Base-by-base conservation (phyloP, 2,888 invertebrate genomes). In the Leptopterna dolabrata region DNA sequence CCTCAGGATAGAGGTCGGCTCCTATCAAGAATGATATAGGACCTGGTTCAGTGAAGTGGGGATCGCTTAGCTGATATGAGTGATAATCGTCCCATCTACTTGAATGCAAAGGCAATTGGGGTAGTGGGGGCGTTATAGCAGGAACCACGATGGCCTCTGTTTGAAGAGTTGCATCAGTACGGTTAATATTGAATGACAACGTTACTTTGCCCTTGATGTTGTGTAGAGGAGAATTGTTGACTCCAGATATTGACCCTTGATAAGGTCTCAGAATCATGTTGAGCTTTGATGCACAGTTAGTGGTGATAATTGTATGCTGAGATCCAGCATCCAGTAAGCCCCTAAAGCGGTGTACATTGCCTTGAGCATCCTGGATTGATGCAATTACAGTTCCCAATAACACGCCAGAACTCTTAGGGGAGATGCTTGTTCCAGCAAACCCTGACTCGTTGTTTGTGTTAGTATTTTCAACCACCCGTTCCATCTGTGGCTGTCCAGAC, bases 121-220 rank as follows among this genome's bases (percentile, higher is more conserved):
- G 78, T 13, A 45, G 45, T 9, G 41, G 41, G 4, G 78, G 78
- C 24, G 45, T 78, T 19, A 78, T 78, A 0, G 78, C 0, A 1
- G 78, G 78, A 41, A 78, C 78, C 19, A 78, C 78, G 1, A 78
- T 45, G 19, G 78, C 78, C 9, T 78, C 78, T 19, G 78, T 45
- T 19, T 78, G 24, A 1, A 78, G 45, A 0, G 4, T 14, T 24
- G 24, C 9, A 19, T 19, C 14, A 16, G 16, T 0, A 0, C 3
- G 3, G 73, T 36, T 30, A 16, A 9, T n/a, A 19, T 36, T 36
- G 73, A 73, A 41, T 19, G 16, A 9, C 13, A 36, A 14, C 0
- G 73, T 6, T 1, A 73, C 41, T 14, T 73, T 73, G 2, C 36
- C 73, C 16, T 73, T 73, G 16, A 73, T 73, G 36, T 73, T 73